These are phyloP conservation scores for Zeugodacus cucurbitae DNA, from an alignment of 1,140 invertebrate species.

Conservation along the genomic window DNA sequence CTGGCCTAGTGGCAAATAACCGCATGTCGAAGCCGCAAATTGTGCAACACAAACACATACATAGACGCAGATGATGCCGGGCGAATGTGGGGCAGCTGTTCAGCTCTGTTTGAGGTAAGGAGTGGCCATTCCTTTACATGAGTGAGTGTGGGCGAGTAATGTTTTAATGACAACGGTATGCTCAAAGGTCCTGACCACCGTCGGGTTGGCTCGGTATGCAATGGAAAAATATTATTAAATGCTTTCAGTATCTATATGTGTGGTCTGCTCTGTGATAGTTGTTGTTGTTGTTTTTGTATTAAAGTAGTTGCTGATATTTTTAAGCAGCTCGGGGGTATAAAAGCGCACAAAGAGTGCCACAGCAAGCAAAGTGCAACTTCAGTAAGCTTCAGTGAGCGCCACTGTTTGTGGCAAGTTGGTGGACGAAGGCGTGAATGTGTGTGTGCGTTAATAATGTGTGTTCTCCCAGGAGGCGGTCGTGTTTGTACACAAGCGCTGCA, in stretches of 20 bases:
- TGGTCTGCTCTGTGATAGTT: background rate
- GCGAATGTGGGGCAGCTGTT: background rate
- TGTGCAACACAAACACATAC: background rate
- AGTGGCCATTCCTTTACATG: background rate
- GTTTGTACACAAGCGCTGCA: background rate
- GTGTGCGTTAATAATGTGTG: background rate
- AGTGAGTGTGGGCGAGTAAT: background rate
- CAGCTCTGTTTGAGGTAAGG: background rate
- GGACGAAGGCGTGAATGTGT: background rate
- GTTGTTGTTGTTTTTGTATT: background rate
- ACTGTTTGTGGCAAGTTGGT: background rate
- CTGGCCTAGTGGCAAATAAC: background rate
- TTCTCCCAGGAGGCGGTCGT: background rate
- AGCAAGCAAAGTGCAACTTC: background rate
- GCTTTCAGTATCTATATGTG: background rate
- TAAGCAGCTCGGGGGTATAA: background rate
- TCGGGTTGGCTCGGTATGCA: background rate
- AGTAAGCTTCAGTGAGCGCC: background rate
- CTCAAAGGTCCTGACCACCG: background rate
- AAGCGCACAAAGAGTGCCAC: background rate
- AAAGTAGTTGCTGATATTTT: conserved; percentile 23
- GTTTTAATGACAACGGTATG: conserved; percentile 9
- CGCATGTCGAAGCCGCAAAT: conserved; percentile 5
- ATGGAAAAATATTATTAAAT: background rate
- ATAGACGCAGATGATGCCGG: background rate